Evolutionary conservation across 1,140 invertebrate genomes (phyloP).

Genomic region (Tetranychus cinnabarinus): DNA sequence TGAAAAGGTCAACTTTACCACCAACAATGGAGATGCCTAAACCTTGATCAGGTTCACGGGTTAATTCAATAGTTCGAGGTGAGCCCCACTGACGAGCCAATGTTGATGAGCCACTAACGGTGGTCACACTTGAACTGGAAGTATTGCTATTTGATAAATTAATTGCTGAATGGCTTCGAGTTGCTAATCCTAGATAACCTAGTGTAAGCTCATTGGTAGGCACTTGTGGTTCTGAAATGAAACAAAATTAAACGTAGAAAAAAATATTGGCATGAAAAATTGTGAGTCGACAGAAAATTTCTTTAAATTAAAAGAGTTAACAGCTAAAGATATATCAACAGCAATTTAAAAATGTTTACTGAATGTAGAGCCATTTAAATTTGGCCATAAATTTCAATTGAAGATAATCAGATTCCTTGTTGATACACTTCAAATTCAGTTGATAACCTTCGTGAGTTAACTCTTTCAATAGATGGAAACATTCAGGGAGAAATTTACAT

Average conservation of each 20-base stretch:
- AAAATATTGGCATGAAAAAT: too few species aligned
- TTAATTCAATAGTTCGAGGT: slow-evolving; percentile 41
- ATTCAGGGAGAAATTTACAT: too few species aligned
- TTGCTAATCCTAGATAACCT: background rate
- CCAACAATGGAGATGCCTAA: slow-evolving; percentile 92
- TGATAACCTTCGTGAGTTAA: too few species aligned
- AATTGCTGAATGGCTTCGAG: background rate
- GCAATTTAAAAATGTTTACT: too few species aligned
- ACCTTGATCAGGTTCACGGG: slow-evolving; percentile 41
- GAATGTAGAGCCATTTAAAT: too few species aligned
- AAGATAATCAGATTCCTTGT: too few species aligned
- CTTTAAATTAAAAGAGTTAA: too few species aligned
- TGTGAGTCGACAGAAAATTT: too few species aligned
- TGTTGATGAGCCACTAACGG: background rate
- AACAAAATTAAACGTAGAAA: background rate
- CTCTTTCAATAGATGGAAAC: too few species aligned
- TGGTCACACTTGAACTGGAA: background rate
- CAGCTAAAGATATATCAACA: too few species aligned
- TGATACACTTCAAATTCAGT: too few species aligned
- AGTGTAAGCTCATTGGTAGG: background rate
- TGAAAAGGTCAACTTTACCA: slow-evolving; percentile 49
- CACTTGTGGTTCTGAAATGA: background rate
- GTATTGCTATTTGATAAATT: background rate
- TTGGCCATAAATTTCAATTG: too few species aligned
- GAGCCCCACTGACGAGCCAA: slow-evolving; percentile 42